Evolutionary conservation across 2,888 invertebrate species (phyloP), one percentile per base, ranked within the genome.

Genomic region (Phyllotreta striolata): DNA sequence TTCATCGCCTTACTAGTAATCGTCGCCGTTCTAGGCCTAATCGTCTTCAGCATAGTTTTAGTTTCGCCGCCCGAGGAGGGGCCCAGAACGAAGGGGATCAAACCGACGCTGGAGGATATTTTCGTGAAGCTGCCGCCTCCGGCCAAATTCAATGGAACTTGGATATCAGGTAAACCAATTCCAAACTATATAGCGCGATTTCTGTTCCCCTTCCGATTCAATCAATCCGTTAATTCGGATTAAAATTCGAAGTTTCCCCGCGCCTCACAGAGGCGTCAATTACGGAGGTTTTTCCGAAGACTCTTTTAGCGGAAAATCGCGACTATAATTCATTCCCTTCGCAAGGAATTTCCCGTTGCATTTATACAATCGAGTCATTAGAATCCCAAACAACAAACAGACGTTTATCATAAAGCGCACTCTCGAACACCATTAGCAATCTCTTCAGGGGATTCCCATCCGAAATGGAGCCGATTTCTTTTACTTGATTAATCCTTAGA

Each of bases 1-100:
- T 90, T 92, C 73, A 96, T 96, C 72, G 95, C 96, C 0, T 84
- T 96, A 67, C 85, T 96, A 76, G 96, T 97, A 72, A 96, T 96
- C 73, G 89, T 92, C 14, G 90, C 92, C 37, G 95, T 96, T 39
- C 88, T 94, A 74, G 92, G 93, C 52, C 87, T 95, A 74, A 95
- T 96, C 72, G 90, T 96, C 72, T 91, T 94, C 83, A 95, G 96
- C 74, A 95, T 97, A 77, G 90, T 95, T 44, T 85, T 96, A 68
- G 89, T 96, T 63, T 94, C 95, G 9, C 96, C 96, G 54, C 85
- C 86, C 0, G 87, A 87, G 38, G 90, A 91, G 76, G 91, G 90
- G 0, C 87, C 89, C 40, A 83, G 91, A 59, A 87, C 89, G 57
- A 85, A 86, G 66, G 89, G 92, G 38, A 79, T 86, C 54, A 86